Conservation (phyloP, 2,888 invertebrate genomes). For the Teinopalpus imperialis region DNA sequence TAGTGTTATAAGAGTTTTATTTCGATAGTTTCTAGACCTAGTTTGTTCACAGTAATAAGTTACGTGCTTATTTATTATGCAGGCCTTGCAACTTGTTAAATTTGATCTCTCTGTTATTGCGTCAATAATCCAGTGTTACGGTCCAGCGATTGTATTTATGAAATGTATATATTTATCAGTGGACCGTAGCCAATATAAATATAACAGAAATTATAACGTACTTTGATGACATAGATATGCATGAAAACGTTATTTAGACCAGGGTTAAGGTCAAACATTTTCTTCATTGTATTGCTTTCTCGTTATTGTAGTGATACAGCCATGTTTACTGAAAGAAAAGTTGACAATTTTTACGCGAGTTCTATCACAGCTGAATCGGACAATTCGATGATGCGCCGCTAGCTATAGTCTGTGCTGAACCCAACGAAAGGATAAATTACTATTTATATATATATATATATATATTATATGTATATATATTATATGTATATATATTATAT, state of each 20-base stretch:
- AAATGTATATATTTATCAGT: constrained; percentile 26
- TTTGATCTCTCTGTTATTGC: constrained; percentile 46
- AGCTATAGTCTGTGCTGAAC: too few species aligned
- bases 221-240: background rate
- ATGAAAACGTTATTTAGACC: constrained; percentile 6
- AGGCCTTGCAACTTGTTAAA: constrained; percentile 64
- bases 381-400: too few species aligned
- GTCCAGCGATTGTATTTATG: constrained; percentile 26
- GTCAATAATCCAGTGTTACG: constrained; percentile 35
- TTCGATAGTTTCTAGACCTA: constrained; percentile 12
- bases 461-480: too few species aligned
- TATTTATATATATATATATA: too few species aligned
- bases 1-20: background rate
- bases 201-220: background rate
- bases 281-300: too few species aligned
- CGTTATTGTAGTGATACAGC: too few species aligned
- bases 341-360: too few species aligned
- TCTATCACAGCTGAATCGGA: too few species aligned
- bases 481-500: too few species aligned
- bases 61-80: constrained; percentile 41
- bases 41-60: constrained; percentile 18
- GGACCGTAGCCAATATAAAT: constrained; percentile 23
- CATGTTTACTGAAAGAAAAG: too few species aligned
- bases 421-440: too few species aligned
- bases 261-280: constrained; percentile 8